Conservation (phyloP, 2,113 vertebrate genomes). For the Leptodactylus fuscus region DNA sequence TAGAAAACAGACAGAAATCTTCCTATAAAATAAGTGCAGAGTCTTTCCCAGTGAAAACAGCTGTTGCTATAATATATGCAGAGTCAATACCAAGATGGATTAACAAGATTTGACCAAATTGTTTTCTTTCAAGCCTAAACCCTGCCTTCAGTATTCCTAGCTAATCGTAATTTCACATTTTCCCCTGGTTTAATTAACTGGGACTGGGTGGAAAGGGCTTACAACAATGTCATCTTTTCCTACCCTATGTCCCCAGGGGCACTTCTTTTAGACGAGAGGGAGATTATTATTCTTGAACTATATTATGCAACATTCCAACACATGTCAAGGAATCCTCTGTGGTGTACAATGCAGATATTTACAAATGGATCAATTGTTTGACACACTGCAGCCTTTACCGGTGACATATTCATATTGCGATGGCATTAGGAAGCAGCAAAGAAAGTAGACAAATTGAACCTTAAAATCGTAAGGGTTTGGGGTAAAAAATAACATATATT, state of each 20-base stretch:
- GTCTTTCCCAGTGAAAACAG: neutral
- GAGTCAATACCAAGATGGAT: constrained; percentile 34
- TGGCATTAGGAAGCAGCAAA: neutral
- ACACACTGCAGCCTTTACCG: neutral
- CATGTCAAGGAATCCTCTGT: constrained; percentile 22
- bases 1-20: neutral
- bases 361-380: constrained; percentile 10
- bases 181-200: constrained; percentile 42
- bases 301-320: constrained; percentile 29
- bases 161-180: constrained; percentile 38
- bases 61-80: constrained; percentile 15
- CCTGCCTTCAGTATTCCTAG: constrained; percentile 9
- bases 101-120: constrained; percentile 37
- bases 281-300: constrained; percentile 36
- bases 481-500: too few species aligned
- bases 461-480: too few species aligned
- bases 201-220: constrained; percentile 13
- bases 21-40: neutral
- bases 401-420: neutral
- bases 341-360: constrained; percentile 29
- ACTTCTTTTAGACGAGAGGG: constrained; percentile 16
- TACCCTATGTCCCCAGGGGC: neutral
- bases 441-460: neutral
- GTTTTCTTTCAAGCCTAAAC: constrained; percentile 4
- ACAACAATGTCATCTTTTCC: constrained; percentile 33